A percentile compares a stretch with the other conserved stretches of the same genome.
These are phyloP conservation scores for Dreissena polymorpha DNA, from an alignment of 1,140 invertebrate genomes.

Conservation along the genomic window DNA sequence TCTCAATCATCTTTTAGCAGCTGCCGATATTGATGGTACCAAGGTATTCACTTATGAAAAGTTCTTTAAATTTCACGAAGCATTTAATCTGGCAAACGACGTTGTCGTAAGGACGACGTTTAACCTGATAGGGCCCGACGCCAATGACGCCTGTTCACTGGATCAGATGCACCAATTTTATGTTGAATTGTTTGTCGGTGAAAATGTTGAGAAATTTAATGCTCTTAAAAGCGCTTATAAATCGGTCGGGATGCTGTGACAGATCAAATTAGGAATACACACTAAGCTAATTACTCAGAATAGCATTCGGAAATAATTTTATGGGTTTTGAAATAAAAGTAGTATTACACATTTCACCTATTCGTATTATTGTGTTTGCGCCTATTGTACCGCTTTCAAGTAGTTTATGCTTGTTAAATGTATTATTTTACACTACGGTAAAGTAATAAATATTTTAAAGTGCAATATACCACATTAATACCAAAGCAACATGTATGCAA, in stretches of 20 bases:
- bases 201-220: constrained; percentile 37
- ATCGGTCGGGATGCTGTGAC: constrained; percentile 40
- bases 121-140: constrained; percentile 39
- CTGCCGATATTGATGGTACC: constrained; percentile 26
- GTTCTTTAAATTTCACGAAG: constrained; percentile 50
- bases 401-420: no score
- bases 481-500: no score
- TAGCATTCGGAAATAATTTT: no score
- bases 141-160: constrained; percentile 30
- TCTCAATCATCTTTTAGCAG: constrained; percentile 10
- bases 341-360: no score
- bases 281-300: background rate
- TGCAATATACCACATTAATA: no score
- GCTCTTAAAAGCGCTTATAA: constrained; percentile 42
- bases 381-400: no score
- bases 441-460: no score
- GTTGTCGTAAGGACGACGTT: constrained; percentile 44
- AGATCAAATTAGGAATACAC: background rate
- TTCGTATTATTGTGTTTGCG: background rate
- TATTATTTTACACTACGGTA: no score
- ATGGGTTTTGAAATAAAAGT: no score
- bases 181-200: constrained; percentile 46
- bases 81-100: constrained; percentile 42
- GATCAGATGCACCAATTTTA: constrained; percentile 34
- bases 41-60: constrained; percentile 44